Conservation (phyloP, 2,797 vertebrate genomes). For the Macropus fuliginosus region DNA sequence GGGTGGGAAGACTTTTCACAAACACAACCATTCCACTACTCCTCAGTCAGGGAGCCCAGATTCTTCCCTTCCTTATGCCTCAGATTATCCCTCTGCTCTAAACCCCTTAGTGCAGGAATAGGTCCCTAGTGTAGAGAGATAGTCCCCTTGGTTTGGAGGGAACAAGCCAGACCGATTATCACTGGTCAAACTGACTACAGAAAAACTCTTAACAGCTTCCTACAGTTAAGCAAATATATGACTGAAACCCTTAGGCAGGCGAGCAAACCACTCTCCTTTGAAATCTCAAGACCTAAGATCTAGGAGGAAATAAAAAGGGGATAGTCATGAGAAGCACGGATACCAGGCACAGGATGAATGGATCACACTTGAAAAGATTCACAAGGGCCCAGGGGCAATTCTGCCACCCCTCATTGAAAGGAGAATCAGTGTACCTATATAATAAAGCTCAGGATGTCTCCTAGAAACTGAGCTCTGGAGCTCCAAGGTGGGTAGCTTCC, state of each 20-base stretch:
- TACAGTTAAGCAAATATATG: not conserved
- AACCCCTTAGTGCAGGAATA: not conserved
- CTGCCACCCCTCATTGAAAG: not conserved
- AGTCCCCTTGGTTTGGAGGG: not conserved
- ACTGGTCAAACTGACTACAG: not conserved
- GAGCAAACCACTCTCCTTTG: not conserved
- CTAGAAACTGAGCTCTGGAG: not conserved
- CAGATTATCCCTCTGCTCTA: not conserved
- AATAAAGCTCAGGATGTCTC: not conserved
- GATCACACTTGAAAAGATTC: not conserved
- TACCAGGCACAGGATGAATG: not conserved
- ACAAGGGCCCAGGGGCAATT: not conserved
- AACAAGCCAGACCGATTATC: not conserved
- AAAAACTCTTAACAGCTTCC: not conserved
- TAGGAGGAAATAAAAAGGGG: not conserved
- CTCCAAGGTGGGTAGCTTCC: not conserved
- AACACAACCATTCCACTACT: constrained; percentile 2
- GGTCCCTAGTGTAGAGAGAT: not conserved
- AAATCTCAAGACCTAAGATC: not conserved
- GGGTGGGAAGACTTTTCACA: constrained; percentile 46
- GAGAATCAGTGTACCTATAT: not conserved
- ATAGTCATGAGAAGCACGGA: not conserved
- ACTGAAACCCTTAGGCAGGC: not conserved
- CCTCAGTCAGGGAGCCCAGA: not conserved
- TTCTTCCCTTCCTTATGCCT: not conserved